A percentile compares a stretch with the other conserved stretches of the same genome.
phyloP scores from a whole-genome alignment of 1,140 invertebrate genomes.

The Latrodectus geometricus region DNA sequence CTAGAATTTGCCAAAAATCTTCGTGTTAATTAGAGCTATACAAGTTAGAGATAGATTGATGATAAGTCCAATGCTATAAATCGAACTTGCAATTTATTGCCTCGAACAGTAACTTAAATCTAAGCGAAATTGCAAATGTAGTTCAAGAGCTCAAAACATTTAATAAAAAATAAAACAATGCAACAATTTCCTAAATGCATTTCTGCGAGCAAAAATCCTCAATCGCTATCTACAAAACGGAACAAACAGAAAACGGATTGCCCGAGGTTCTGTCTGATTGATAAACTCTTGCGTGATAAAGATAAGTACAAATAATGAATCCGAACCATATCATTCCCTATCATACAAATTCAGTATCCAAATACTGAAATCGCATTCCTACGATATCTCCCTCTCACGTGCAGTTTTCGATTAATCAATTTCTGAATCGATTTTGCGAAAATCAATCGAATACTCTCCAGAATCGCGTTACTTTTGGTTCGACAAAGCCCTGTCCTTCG shows the following conservation, averaged over 20 bases:
- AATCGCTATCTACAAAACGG: not conserved
- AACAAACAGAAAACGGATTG: not conserved
- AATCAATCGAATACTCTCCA: conserved; percentile 48
- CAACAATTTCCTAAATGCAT: not conserved
- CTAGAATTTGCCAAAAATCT: no score
- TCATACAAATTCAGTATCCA: not conserved
- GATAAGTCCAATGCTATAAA: no score
- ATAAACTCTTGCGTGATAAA: not conserved
- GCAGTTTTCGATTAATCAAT: conserved; percentile 42
- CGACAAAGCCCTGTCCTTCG: conserved; percentile 66
- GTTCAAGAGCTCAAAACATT: no score
- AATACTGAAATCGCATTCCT: conserved; percentile 16
- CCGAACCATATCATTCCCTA: not conserved
- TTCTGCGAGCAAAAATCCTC: not conserved
- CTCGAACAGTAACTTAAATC: no score
- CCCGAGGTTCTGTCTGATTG: not conserved
- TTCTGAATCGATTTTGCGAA: conserved; percentile 38
- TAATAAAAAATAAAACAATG: not conserved
- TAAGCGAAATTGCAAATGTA: no score
- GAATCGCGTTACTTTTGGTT: not conserved
- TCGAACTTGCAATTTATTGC: no score
- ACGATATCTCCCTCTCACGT: conserved; percentile 14
- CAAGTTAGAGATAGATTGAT: no score
- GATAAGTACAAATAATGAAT: not conserved
- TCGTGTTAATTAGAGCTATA: no score